Evolutionary conservation across 2,888 invertebrate species (phyloP), one percentile per base, ranked within the genome.

Genomic region (Caenorhabditis sp.): DNA sequence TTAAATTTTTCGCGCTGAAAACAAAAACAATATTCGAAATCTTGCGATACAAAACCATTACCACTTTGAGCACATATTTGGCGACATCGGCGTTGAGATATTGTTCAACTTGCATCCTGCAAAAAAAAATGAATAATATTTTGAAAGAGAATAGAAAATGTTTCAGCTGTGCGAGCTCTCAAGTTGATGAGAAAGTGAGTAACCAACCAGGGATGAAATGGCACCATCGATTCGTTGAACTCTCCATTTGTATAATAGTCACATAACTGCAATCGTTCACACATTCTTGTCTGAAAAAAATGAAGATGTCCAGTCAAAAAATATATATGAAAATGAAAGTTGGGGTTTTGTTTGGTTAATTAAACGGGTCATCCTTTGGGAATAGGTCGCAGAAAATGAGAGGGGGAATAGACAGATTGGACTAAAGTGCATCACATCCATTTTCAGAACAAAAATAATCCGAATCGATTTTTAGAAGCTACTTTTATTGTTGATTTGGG

Each of bases 41-140:
- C n/a, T n/a, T n/a, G n/a, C n/a, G n/a, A n/a, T n/a, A n/a, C n/a
- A n/a, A n/a, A n/a, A n/a, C n/a, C n/a, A 64, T 69, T 17, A 69
- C 74, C 53, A 62, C 66, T 54, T 66, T 66, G 2, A 63, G 66
- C 1, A 74, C 66, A 66, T 64, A 69, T 58, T 69, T 69, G 1
- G 66, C 50, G 61, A 74, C 69, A 53, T 74, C 74, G 1, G 66
- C 69, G 27, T 74, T 74, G 49, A 74, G 69, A 26, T 37, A 74
- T 17, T 55, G 54, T 43, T 63, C 66, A 50, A 58, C 63, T 66
- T 66, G 66, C 74, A 74, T 74, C 74, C 74, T 74, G 69, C 8
- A 55, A 55, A 55, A 55, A 58, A 60, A 62, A 19, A 37, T 19
- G 12, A 49, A 17, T 24, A 57, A 63, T n/a, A n/a, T n/a, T n/a